Percentiles rank a stretch among this genome's conserved stretches.
Evolutionary conservation across 2,797 vertebrate genomes (phyloP).

Genomic region (Chelidonichthys spinosus): DNA sequence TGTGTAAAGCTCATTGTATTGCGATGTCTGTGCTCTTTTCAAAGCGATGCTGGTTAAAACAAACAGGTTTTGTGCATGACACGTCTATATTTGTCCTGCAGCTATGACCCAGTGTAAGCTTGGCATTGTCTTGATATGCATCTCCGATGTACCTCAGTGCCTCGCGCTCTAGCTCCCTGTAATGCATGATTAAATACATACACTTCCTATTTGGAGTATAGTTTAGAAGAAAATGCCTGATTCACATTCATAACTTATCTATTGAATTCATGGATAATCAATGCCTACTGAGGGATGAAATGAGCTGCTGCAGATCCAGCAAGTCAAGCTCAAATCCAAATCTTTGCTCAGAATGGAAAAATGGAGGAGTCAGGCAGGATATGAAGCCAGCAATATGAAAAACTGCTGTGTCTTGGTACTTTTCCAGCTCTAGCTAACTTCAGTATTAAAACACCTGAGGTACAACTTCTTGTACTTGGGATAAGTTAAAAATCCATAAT

Average conservation of each 20-base stretch:
- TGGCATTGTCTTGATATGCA: conserved; percentile 40
- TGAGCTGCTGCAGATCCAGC: conserved; percentile 74
- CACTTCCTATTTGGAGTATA: conserved; percentile 64
- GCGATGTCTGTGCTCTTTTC: neutral
- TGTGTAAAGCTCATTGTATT: conserved; percentile 8
- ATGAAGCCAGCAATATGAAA: conserved; percentile 48
- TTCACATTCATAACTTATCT: conserved; percentile 84
- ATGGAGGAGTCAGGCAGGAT: conserved; percentile 36
- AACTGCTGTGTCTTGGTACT: conserved; percentile 44
- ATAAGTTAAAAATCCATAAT: conserved; percentile 48
- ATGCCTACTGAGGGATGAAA: conserved; percentile 85
- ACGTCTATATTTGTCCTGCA: conserved; percentile 20
- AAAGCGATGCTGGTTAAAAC: conserved; percentile 1
- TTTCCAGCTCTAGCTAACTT: conserved; percentile 31
- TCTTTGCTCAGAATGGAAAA: conserved; percentile 67
- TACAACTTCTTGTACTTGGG: conserved; percentile 21
- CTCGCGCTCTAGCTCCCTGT: conserved; percentile 54
- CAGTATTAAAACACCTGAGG: conserved; percentile 10
- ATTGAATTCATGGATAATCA: conserved; percentile 83
- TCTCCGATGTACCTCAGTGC: conserved; percentile 38
- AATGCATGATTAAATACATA: conserved; percentile 75
- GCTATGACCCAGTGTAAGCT: conserved; percentile 22
- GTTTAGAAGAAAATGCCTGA: conserved; percentile 67
- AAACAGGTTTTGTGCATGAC: conserved; percentile 19
- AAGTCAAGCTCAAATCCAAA: conserved; percentile 74